A percentile compares a stretch with the other conserved stretches of the same genome.
These are phyloP conservation scores for Artemia sinica DNA, from an alignment of 2,888 invertebrate species.

Conservation along the genomic window DNA sequence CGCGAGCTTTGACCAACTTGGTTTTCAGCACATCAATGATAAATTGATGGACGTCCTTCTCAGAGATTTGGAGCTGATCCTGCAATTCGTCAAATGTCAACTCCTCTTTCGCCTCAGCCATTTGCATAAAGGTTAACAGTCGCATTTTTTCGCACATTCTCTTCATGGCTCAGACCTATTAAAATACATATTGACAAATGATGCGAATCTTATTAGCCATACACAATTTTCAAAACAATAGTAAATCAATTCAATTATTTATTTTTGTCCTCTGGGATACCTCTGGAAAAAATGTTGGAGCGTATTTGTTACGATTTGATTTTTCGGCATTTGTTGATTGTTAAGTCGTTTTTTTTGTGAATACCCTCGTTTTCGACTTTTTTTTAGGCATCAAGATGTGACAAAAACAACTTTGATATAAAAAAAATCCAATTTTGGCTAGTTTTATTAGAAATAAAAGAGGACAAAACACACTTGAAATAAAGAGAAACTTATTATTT, in stretches of 20 bases:
- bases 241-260: background rate
- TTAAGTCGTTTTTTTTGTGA: no score
- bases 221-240: constrained; percentile 18
- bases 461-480: no score
- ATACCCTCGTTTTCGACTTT: no score
- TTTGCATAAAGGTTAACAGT: constrained; percentile 85
- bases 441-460: no score
- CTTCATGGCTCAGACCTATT: constrained; percentile 64
- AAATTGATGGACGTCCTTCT: constrained; percentile 82
- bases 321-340: no score
- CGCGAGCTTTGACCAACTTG: constrained; percentile 71
- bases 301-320: no score
- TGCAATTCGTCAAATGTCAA: constrained; percentile 78
- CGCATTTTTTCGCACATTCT: constrained; percentile 94
- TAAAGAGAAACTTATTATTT: no score
- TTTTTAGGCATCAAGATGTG: no score
- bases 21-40: constrained; percentile 89
- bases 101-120: constrained; percentile 83
- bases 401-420: no score
- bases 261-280: background rate
- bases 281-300: no score
- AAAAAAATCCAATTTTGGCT: no score
- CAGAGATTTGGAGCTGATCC: constrained; percentile 65
- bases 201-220: background rate
- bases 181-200: constrained; percentile 8